phyloP scores from a whole-genome alignment of 2,797 vertebrate species.

The Capromys pilorides region DNA sequence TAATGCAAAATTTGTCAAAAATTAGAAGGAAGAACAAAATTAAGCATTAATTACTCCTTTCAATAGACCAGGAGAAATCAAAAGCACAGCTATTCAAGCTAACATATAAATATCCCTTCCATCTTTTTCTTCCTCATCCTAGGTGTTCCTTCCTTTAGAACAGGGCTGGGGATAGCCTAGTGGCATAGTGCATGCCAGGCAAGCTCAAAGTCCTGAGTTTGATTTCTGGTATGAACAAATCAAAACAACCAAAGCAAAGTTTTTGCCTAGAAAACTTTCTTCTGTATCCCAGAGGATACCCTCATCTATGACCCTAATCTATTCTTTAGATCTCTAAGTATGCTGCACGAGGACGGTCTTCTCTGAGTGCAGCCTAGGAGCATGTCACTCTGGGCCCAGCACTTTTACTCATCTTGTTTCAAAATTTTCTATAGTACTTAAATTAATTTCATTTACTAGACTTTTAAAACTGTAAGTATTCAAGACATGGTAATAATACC shows the following conservation, averaged over 20 bases:
- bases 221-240: too few species aligned
- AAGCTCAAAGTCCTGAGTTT: too few species aligned
- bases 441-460: not conserved
- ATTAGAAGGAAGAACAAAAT: too few species aligned
- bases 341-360: not conserved
- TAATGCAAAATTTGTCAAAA: too few species aligned
- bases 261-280: not conserved
- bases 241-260: not conserved
- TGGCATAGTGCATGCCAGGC: too few species aligned
- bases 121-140: too few species aligned
- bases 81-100: too few species aligned
- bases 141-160: too few species aligned
- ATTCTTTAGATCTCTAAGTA: not conserved
- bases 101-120: too few species aligned
- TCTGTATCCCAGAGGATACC: not conserved
- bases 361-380: not conserved
- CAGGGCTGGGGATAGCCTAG: too few species aligned
- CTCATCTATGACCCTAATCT: not conserved
- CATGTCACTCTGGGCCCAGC: rapidly evolving
- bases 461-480: not conserved
- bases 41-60: too few species aligned
- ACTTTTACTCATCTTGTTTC: not conserved
- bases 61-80: too few species aligned
- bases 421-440: not conserved
- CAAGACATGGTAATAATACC: not conserved